Conservation (phyloP, 2,797 vertebrate genomes). For the Helicolenus hilgendorfi region DNA sequence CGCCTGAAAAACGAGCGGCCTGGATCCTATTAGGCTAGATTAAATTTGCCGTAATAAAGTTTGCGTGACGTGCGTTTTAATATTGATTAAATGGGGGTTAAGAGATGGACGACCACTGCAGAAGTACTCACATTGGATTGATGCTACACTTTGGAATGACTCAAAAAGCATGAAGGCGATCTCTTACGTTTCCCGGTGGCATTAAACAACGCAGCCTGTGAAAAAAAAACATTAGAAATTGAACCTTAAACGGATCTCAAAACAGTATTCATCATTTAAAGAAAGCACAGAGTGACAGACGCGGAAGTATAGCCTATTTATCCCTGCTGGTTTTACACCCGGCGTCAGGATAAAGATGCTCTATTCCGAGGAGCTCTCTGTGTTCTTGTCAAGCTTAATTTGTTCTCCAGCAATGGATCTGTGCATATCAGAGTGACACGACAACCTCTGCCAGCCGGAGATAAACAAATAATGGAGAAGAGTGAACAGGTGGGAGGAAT, state of each 20-base stretch:
- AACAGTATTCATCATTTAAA: constrained; percentile 30
- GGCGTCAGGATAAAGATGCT: constrained; percentile 40
- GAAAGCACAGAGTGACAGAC: constrained; percentile 18
- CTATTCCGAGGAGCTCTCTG: constrained; percentile 60
- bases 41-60: constrained; percentile 67
- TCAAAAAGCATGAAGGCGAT: constrained; percentile 18
- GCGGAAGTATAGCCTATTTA: constrained; percentile 40
- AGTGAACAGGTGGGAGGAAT: constrained; percentile 45
- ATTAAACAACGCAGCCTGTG: background rate
- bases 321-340: constrained; percentile 13
- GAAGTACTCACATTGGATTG: constrained; percentile 25
- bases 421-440: constrained; percentile 56
- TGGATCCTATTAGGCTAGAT: constrained; percentile 51
- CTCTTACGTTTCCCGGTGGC: background rate
- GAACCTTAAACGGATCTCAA: constrained; percentile 22
- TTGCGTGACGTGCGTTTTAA: constrained; percentile 61
- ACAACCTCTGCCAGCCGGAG: constrained; percentile 72
- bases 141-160: constrained; percentile 35
- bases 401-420: constrained; percentile 68
- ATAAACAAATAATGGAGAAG: constrained; percentile 68
- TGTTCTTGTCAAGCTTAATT: constrained; percentile 74
- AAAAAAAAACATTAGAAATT: constrained; percentile 10
- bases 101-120: constrained; percentile 64
- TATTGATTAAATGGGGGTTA: constrained; percentile 55
- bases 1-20: constrained; percentile 44